phyloP scores from a whole-genome alignment of 2,113 vertebrate genomes.

The Calidris pygmaea region DNA sequence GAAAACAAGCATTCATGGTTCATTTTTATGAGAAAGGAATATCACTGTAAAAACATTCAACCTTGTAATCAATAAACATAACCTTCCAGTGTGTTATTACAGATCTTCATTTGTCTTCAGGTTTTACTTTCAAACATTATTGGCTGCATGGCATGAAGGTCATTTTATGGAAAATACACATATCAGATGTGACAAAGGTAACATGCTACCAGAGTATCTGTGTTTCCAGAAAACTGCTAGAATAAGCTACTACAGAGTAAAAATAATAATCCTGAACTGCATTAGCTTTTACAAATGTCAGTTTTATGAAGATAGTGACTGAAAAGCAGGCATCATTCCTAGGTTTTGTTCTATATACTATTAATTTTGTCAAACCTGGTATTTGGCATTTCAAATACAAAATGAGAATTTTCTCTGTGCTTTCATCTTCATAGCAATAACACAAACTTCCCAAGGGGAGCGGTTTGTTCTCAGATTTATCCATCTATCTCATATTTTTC shows the following conservation, averaged over 20 bases:
- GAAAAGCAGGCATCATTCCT: neutral
- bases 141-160: conserved; percentile 31
- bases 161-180: conserved; percentile 19
- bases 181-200: conserved; percentile 32
- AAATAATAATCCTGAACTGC: neutral
- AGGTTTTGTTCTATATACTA: neutral
- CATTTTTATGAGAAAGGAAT: conserved; percentile 35
- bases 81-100: conserved; percentile 27
- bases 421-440: neutral
- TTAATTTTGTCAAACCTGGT: neutral
- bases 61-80: conserved; percentile 53
- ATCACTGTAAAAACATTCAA: conserved; percentile 2
- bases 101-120: conserved; percentile 50
- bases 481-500: neutral
- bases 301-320: neutral
- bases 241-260: neutral
- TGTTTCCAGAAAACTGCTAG: neutral
- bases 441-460: neutral
- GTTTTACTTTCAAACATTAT: conserved; percentile 39
- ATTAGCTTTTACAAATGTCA: neutral
- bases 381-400: neutral
- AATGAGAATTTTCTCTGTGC: neutral
- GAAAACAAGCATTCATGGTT: neutral
- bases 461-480: neutral
- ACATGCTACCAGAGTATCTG: neutral